A percentile compares a stretch with the other conserved stretches of the same genome.
Conservation (phyloP, 2,113 vertebrate genomes). For the Prochilodus magdalenae region DNA sequence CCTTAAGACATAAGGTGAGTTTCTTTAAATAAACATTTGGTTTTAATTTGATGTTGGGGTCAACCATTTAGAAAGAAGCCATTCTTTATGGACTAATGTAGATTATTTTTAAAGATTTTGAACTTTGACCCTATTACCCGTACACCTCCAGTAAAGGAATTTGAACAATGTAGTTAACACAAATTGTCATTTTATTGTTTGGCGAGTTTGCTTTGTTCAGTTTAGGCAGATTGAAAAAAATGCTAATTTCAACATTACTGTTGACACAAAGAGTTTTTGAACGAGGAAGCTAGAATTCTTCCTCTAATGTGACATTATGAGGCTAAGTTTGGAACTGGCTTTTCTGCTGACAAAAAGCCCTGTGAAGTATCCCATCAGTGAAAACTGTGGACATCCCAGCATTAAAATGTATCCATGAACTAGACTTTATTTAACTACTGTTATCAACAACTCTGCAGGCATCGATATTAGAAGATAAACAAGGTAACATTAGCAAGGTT, state of each 20-base stretch:
- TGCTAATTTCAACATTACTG: neutral
- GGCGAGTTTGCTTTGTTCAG: neutral
- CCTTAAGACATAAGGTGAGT: constrained; percentile 35
- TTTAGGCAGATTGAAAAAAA: neutral
- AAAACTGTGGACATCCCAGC: no score
- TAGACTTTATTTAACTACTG: neutral
- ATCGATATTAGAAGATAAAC: neutral
- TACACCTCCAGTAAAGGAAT: neutral
- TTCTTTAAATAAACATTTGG: neutral
- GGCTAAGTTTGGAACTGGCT: neutral
- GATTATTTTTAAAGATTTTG: neutral
- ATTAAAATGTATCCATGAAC: neutral
- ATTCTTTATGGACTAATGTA: neutral
- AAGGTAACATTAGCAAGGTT: neutral
- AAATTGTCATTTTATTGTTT: neutral
- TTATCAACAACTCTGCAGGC: neutral
- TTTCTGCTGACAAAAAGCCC: neutral
- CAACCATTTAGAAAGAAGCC: neutral
- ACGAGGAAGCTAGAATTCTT: constrained; percentile 18
- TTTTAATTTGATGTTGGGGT: neutral
- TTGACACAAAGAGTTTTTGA: neutral
- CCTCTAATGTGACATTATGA: neutral
- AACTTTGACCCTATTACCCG: neutral
- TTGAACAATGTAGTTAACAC: neutral
- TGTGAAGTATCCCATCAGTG: neutral